A percentile compares a stretch with the other conserved stretches of the same genome.
phyloP scores from a whole-genome alignment of 2,797 vertebrate genomes.

The Brachymystax lenok region DNA sequence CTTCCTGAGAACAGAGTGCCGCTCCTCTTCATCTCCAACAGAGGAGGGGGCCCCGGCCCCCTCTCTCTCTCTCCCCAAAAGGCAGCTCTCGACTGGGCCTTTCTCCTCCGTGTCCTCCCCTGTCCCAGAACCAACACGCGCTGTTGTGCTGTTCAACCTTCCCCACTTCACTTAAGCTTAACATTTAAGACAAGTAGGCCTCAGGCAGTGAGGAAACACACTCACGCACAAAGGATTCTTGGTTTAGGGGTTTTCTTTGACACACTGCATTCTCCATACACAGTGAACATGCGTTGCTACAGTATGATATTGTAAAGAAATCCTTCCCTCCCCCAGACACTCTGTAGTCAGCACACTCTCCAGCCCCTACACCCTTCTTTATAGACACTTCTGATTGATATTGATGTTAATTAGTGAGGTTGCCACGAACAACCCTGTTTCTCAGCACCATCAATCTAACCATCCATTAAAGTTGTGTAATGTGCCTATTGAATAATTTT shows the following conservation, averaged over 20 bases:
- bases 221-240: not conserved
- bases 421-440: constrained; percentile 49
- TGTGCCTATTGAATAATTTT: constrained; percentile 60
- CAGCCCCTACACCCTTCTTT: constrained; percentile 30
- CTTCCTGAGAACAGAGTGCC: constrained; percentile 6
- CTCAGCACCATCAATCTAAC: constrained; percentile 59
- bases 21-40: constrained; percentile 34
- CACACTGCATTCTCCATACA: not conserved
- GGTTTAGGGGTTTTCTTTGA: not conserved
- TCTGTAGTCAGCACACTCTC: constrained; percentile 21
- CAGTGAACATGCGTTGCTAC: not conserved
- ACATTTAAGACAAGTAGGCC: constrained; percentile 58
- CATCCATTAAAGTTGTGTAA: constrained; percentile 67
- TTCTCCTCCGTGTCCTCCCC: constrained; percentile 51
- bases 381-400: constrained; percentile 54
- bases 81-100: constrained; percentile 43
- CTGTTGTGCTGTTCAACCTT: constrained; percentile 9
- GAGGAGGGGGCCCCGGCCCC: constrained; percentile 22
- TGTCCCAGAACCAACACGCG: constrained; percentile 29
- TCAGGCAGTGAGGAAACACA: constrained; percentile 31
- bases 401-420: constrained; percentile 66
- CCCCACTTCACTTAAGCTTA: constrained; percentile 33
- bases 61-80: constrained; percentile 43
- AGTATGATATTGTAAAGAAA: not conserved
- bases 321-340: not conserved